These are phyloP conservation scores for Onychomys torridus DNA, from an alignment of 2,797 vertebrate genomes.

Conservation along the genomic window DNA sequence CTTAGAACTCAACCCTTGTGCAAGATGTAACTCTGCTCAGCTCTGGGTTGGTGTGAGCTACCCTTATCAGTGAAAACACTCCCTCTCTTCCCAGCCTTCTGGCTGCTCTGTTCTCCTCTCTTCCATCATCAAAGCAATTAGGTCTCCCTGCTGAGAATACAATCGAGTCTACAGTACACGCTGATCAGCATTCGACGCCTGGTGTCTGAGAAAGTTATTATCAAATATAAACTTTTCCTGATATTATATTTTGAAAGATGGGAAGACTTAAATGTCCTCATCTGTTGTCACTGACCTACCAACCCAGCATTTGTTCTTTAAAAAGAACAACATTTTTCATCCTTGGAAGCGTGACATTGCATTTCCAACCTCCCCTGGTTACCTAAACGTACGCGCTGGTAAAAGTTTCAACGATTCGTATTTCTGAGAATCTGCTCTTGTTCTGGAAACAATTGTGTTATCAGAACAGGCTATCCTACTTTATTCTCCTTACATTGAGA, in stretches of 20 bases:
- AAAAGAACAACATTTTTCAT: slow-evolving; percentile 11
- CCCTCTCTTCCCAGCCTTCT: background rate
- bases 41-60: background rate
- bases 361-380: background rate
- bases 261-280: background rate
- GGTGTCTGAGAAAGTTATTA: slow-evolving; percentile 33
- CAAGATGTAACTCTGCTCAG: background rate
- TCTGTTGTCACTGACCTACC: background rate
- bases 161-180: background rate
- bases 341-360: background rate
- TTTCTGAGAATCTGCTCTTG: slow-evolving; percentile 29
- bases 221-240: background rate
- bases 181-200: slow-evolving; percentile 33
- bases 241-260: background rate
- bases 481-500: slow-evolving; percentile 37
- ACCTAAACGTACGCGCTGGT: background rate
- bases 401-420: slow-evolving; percentile 42
- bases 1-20: background rate
- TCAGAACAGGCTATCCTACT: background rate
- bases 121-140: slow-evolving; percentile 52
- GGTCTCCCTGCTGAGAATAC: slow-evolving; percentile 3
- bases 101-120: background rate
- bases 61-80: background rate
- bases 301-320: background rate
- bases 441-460: slow-evolving; percentile 48